Base-by-base conservation (phyloP, 2,113 vertebrate genomes). In the Lichenostomus cassidix region DNA sequence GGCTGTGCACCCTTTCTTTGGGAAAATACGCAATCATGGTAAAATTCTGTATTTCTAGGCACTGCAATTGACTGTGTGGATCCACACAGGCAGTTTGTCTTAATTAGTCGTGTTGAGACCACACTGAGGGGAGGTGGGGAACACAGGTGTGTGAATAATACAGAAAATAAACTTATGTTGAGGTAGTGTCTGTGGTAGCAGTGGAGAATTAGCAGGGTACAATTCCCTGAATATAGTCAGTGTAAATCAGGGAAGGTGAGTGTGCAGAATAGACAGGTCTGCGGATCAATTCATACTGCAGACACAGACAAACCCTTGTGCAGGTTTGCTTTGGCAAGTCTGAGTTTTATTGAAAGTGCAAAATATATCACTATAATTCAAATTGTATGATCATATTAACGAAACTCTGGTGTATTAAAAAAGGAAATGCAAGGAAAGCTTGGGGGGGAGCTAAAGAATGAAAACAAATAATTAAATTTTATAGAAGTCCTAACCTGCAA, bases 81-180 rank as follows among this genome's bases (percentile, higher is more conserved):
- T 53, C 78, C 69, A 16, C 39, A 24, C 50, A 70, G 52, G 84
- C 49, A 44, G 44, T 67, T 92, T 71, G 71, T 83, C 83, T 87
- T 87, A 78, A 89, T 93, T 93, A 79, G 52, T 31, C 1, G 4
- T 63, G 60, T 29, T 64, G 73, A 85, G 78, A 77, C 63, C 41
- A 28, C 35, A 5, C 3, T 3, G 28, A 53, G 46, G 31, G 42
- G 46, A 65, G 47, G 22, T 49, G 39, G 39, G 39, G 39, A 12
- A 10, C 28, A 25, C 22, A 35, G 27, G 41, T 74, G 63, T 29
- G 71, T 47, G 63, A 78, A 31, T 28, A 78, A 35, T 53, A 27
- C 67, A 87, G 68, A 47, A 76, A 85, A 87, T 84, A 79, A 94
- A 85, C 81, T 60, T 82, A 19, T 15, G 71, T 31, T 67, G 82